These are phyloP conservation scores for Castor canadensis DNA, from an alignment of 2,113 vertebrate species.

Conservation along the genomic window DNA sequence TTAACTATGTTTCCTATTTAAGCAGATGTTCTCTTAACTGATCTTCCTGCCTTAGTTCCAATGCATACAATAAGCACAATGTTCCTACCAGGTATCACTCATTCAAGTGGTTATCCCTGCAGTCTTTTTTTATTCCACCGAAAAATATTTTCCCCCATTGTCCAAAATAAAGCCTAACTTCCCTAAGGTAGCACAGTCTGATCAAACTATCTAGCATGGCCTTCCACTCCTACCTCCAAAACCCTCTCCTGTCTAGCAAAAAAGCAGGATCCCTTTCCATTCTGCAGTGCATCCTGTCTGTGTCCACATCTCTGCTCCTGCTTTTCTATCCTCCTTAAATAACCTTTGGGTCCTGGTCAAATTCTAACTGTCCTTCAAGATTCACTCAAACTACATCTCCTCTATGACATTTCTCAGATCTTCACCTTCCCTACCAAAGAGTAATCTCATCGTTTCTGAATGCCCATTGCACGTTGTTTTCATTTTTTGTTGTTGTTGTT, in stretches of 20 bases:
- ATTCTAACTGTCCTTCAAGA: background rate
- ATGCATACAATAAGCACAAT: background rate
- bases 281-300: background rate
- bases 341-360: background rate
- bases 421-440: background rate
- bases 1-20: background rate
- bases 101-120: background rate
- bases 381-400: background rate
- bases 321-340: background rate
- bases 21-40: background rate
- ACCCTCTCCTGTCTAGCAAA: background rate
- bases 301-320: background rate
- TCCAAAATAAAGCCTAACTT: conserved; percentile 15
- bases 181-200: background rate
- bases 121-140: conserved; percentile 29
- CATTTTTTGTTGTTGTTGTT: too few relatives aligned
- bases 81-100: background rate
- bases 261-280: background rate
- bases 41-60: background rate
- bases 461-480: background rate
- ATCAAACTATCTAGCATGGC: background rate
- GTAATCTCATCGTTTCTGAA: conserved; percentile 29
- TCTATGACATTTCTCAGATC: background rate
- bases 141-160: background rate
- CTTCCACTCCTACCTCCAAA: background rate